Evolutionary conservation across 2,113 vertebrate species (phyloP).

Genomic region (Cryptoleucopteryx plumbea): DNA sequence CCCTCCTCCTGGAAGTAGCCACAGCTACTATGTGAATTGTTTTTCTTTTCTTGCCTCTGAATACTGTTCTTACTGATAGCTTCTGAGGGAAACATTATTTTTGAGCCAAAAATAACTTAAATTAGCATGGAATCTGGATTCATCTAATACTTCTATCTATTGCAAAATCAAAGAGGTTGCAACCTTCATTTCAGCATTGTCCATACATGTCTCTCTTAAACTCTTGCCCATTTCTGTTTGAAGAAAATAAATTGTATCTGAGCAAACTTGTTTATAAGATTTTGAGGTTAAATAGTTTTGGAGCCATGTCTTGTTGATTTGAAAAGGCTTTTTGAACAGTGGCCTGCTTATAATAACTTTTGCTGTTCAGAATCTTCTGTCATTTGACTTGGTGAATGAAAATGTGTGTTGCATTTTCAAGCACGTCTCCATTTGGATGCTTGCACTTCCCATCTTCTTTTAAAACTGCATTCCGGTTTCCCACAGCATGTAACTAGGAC

Average conservation of each 20-base stretch:
- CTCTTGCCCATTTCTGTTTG: neutral
- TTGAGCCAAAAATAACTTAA: neutral
- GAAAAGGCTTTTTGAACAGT: neutral
- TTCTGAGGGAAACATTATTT: neutral
- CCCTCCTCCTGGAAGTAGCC: neutral
- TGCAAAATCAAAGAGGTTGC: neutral
- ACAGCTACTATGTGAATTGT: neutral
- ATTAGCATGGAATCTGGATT: neutral
- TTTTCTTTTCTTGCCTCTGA: neutral
- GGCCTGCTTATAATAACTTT: neutral
- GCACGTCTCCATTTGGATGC: neutral
- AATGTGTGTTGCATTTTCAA: accelerated
- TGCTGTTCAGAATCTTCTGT: neutral
- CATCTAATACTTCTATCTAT: neutral
- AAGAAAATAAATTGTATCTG: constrained; percentile 6
- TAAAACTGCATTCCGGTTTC: neutral
- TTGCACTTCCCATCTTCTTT: neutral
- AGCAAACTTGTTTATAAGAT: neutral
- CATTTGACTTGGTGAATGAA: neutral
- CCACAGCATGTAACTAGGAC: neutral
- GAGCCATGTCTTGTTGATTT: neutral
- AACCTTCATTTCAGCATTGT: neutral
- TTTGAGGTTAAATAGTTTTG: constrained; percentile 13
- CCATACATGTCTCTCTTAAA: neutral
- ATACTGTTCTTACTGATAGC: neutral